Evolutionary conservation across 2,797 vertebrate genomes (phyloP), one percentile per base, ranked within the genome.

Genomic region (Serranus cabrilla): DNA sequence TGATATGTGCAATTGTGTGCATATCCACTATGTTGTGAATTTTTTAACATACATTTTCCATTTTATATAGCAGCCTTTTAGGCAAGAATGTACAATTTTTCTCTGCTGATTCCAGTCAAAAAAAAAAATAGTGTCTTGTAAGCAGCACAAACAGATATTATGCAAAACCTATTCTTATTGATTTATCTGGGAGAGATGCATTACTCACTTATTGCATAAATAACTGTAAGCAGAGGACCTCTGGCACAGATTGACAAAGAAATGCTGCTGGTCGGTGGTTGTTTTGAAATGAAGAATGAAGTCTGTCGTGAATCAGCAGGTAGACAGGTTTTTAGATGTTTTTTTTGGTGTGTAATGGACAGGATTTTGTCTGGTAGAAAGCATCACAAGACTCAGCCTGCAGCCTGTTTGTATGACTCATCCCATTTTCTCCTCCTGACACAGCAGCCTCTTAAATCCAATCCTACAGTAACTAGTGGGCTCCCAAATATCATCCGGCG

Each of bases 371-470:
- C 17, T 46, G 59, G 55, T 51, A 25, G 66, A 55, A 43, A 69
- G 56, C 62, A 66, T 74, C 66, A 67, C 67, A 80, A 67, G 56
- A 79, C 51, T 20, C 60, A 74, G 82, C 74, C 83, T 27, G 72
- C 39, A 87, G 84, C 64, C 43, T 73, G 74, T 82, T 76, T 21
- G 60, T 81, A 80, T 90, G 86, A 91, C 74, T 90, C 83, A 89
- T 87, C 84, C 60, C 21, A 18, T 43, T 71, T 58, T 77, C 75
- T 58, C 68, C 9, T 47, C 50, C 64, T 72, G 73, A 90, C 76
- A 84, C 82, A 82, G 81, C 83, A 80, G 80, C 72, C 61, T 61
- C 81, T 85, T 58, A 69, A 80, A 83, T 82, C 78, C 78, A 82
- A 77, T 71, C 61, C 82, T 59, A 57, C 76, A 66, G 71, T 62